phyloP scores from a whole-genome alignment of 2,888 invertebrate species.

The Ormyrus nitidulus region DNA sequence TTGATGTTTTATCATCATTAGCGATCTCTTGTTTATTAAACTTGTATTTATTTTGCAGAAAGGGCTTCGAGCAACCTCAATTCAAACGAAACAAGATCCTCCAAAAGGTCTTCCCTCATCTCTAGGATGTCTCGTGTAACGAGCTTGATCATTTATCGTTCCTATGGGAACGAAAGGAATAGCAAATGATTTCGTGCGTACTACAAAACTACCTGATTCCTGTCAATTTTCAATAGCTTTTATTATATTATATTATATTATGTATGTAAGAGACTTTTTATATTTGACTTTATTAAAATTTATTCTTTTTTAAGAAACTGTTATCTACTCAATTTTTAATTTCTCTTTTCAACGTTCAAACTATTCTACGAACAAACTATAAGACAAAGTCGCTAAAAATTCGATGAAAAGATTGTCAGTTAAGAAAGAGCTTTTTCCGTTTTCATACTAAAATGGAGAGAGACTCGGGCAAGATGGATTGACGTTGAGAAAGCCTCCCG shows the following conservation, averaged over 20 bases:
- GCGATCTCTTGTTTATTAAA: neutral
- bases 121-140: conserved; percentile 58
- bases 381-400: no score
- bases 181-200: conserved; percentile 25
- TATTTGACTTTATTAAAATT: conserved; percentile 35
- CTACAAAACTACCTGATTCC: neutral
- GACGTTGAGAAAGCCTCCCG: no score
- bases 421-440: no score
- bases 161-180: conserved; percentile 32
- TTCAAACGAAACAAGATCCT: conserved; percentile 59
- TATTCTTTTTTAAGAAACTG: conserved; percentile 40
- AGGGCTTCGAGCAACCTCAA: conserved; percentile 58
- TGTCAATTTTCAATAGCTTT: conserved; percentile 23
- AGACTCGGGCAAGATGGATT: no score
- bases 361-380: no score
- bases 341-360: no score
- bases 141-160: conserved; percentile 47
- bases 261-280: neutral
- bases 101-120: conserved; percentile 62
- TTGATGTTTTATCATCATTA: neutral
- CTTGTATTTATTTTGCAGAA: conserved; percentile 54
- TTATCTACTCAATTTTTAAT: neutral
- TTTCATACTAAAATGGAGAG: no score
- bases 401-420: no score
- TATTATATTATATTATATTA: conserved; percentile 2